Base-by-base conservation (phyloP, 2,797 vertebrate genomes). In the Miichthys miiuy region DNA sequence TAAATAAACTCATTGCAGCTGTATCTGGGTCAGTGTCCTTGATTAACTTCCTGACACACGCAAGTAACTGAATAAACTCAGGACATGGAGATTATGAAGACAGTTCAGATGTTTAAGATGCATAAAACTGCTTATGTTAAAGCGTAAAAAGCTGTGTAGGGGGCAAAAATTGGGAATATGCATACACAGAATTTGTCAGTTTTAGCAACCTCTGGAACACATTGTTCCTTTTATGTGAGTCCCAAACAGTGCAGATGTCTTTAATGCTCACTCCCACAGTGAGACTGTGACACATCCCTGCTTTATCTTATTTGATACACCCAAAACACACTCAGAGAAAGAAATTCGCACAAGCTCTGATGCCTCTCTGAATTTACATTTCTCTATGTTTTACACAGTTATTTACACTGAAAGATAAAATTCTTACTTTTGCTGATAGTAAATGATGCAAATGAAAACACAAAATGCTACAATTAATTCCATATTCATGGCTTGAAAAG, bases 1-100 rank as follows among this genome's bases (percentile, higher is more conserved):
- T 69, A 79, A 81, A 76, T 82, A 83, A 84, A 85, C 62, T 71
- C 41, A 66, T 18, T 30, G 62, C 76, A 9, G 73, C 46, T 72
- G 41, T 23, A 80, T 86, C 64, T 81, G 34, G 84, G 83, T 91
- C 87, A 81, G 27, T 20, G 70, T 76, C 60, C 60, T 50, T 23
- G 10, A 25, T 68, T 61, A 65, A 72, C 51, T 72, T 84, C 72
- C 42, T 66, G 74, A 79, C 67, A 70, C 41, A 14, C 34, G 47
- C 52, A 51, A 62, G 46, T 54, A 54, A 66, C 9, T 34, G 55
- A 75, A 74, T 21, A 61, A 77, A 63, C 27, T 62, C 41, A 47
- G 63, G 47, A 5, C 47, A 20, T 10, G 14, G 60, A 52, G 72
- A 85, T 76, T 55, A 67, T 3, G 30, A 10, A 30, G 23, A 61